Evolutionary conservation across 2,113 vertebrate genomes (phyloP).

Genomic region (Vulpes vulpes): DNA sequence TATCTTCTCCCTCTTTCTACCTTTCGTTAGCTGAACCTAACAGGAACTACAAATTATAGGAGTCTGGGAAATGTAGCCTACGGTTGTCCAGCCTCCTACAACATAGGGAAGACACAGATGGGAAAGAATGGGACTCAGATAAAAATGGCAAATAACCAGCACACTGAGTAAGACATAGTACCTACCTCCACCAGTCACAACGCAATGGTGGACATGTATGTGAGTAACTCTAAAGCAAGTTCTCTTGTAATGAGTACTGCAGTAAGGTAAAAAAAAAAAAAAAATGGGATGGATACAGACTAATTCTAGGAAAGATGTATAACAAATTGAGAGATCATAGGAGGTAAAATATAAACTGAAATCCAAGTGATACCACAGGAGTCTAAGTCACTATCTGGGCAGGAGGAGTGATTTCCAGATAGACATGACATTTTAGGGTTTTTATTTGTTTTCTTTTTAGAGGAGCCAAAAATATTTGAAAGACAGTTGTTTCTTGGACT

Average conservation of each 20-base stretch:
- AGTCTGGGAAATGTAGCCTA: background rate
- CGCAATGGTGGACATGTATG: rapidly evolving
- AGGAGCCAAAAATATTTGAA: constrained; percentile 19
- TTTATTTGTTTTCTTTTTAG: constrained; percentile 1
- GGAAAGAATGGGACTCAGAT: background rate
- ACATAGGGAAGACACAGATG: background rate
- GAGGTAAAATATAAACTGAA: background rate
- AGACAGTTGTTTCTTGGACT: background rate
- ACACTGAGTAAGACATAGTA: background rate
- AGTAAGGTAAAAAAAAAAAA: background rate
- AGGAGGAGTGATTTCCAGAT: background rate
- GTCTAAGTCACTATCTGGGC: background rate
- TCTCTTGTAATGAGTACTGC: too few relatives aligned
- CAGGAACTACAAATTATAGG: background rate
- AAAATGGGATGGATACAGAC: background rate
- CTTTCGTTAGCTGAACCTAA: background rate
- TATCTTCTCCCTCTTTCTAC: background rate
- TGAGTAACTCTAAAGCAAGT: background rate
- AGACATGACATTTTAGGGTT: background rate
- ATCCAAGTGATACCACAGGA: background rate
- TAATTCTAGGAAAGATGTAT: background rate
- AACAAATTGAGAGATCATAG: background rate
- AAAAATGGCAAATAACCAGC: background rate
- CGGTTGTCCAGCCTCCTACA: background rate
- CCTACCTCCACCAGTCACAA: background rate